Percentiles rank a stretch among this genome's conserved stretches.
phyloP scores from a whole-genome alignment of 2,888 invertebrate species.

The Lagria hirta region DNA sequence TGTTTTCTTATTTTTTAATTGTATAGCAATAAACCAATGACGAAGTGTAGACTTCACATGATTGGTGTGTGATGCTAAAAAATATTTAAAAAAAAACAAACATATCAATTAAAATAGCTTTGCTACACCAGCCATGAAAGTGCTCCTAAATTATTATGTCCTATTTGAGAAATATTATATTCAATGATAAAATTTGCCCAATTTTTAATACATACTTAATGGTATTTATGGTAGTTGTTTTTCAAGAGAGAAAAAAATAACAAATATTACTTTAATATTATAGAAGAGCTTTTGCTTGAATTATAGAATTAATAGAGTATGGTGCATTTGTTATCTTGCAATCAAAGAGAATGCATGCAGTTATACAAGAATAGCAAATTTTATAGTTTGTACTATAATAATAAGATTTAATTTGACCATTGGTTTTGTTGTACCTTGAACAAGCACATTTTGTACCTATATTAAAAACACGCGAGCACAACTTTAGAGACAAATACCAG shows the following conservation, averaged over 20 bases:
- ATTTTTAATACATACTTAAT: constrained; percentile 33
- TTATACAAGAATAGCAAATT: constrained; percentile 40
- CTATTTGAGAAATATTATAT: constrained; percentile 21
- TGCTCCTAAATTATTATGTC: constrained; percentile 28
- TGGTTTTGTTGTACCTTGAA: constrained; percentile 43
- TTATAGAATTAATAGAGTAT: constrained; percentile 34
- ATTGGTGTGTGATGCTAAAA: constrained; percentile 36
- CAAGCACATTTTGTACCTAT: constrained; percentile 41
- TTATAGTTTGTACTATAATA: constrained; percentile 34
- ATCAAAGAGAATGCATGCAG: constrained; percentile 44
- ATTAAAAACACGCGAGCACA: constrained; percentile 34
- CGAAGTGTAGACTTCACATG: constrained; percentile 32
- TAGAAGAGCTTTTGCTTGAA: constrained; percentile 48
- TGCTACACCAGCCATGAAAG: constrained; percentile 39
- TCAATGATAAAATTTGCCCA: constrained; percentile 33
- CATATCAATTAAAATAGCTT: constrained; percentile 46
- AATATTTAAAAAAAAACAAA: constrained; percentile 31
- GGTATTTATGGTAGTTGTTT: constrained; percentile 24
- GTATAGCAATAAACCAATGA: constrained; percentile 54
- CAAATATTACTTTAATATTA: constrained; percentile 29
- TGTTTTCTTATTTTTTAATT: no score
- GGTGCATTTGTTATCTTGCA: constrained; percentile 52
- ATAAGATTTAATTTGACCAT: constrained; percentile 29
- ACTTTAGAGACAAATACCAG: constrained; percentile 16
- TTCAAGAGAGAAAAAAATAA: no score